Percentiles rank a stretch among this genome's conserved stretches.
phyloP scores from a whole-genome alignment of 2,888 invertebrate species.

The Drosophila prostipennis region DNA sequence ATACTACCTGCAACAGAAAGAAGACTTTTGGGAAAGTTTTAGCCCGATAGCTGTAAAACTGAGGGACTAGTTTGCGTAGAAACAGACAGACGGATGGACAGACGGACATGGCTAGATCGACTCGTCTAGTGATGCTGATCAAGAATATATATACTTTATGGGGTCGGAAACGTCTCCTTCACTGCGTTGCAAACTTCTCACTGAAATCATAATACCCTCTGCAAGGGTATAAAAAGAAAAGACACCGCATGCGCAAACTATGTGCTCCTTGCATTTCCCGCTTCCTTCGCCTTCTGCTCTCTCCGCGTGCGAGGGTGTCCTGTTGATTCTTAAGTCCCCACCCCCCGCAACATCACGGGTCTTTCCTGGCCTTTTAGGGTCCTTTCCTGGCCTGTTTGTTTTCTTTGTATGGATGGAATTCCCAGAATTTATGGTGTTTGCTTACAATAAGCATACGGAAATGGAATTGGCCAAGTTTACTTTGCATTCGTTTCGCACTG shows the following conservation, averaged over 20 bases:
- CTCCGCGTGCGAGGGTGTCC: conserved; percentile 29
- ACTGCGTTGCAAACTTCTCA: too few species aligned
- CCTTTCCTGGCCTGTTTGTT: conserved; percentile 23
- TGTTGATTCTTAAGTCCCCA: conserved; percentile 41
- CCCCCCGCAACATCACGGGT: conserved; percentile 8
- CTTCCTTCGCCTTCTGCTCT: conserved; percentile 14
- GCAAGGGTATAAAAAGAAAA: too few species aligned
- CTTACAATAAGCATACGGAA: conserved; percentile 53
- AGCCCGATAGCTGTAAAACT: too few species aligned
- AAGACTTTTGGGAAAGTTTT: too few species aligned
- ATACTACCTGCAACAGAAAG: too few species aligned
- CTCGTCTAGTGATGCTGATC: too few species aligned
- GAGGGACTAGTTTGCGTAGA: too few species aligned
- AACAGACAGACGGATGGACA: too few species aligned
- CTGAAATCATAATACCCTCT: too few species aligned
- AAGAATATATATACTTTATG: too few species aligned
- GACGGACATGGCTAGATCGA: too few species aligned
- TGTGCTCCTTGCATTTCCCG: conserved; percentile 12
- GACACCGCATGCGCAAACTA: conserved; percentile 26
- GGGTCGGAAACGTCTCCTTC: too few species aligned
- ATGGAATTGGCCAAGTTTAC: conserved; percentile 25
- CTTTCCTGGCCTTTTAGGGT: conserved; percentile 12
- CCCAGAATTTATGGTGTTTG: conserved; percentile 47
- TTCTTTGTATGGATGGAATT: conserved; percentile 37
- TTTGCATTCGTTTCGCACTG: conserved; percentile 12